phyloP scores from a whole-genome alignment of 1,140 invertebrate genomes.

The Drosophila baimaii region DNA sequence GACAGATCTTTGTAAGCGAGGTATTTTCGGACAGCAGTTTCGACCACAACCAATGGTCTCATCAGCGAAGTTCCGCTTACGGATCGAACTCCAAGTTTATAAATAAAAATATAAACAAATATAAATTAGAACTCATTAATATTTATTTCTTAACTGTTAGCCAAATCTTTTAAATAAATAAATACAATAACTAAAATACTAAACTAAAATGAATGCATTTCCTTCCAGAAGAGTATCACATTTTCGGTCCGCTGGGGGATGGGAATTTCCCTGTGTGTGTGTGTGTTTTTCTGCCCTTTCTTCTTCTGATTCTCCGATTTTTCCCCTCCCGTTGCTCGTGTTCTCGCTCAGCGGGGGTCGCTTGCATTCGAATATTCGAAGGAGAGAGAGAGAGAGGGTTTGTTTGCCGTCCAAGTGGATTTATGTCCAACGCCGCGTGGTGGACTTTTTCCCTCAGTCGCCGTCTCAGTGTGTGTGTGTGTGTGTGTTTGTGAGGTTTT shows the following conservation, averaged over 20 bases:
- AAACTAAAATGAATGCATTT: not conserved
- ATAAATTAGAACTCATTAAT: too few relatives aligned
- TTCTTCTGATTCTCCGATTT: not conserved
- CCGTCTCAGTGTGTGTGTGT: not conserved
- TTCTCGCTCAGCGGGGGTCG: conserved; percentile 39
- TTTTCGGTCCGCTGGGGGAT: not conserved
- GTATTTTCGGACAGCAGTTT: too few relatives aligned
- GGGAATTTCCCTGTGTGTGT: not conserved
- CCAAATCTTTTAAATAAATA: too few relatives aligned
- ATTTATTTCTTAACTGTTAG: too few relatives aligned
- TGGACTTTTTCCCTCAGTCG: conserved; percentile 4
- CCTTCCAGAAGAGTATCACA: not conserved
- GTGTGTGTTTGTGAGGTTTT: not conserved
- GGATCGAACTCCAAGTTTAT: too few relatives aligned
- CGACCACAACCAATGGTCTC: too few relatives aligned
- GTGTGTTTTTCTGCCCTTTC: conserved; percentile 11
- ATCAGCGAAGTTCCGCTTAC: too few relatives aligned
- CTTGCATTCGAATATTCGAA: conserved; percentile 18
- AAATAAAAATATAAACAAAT: too few relatives aligned
- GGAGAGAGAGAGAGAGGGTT: conserved; percentile 20
- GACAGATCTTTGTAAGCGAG: too few relatives aligned
- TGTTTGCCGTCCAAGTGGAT: conserved; percentile 41
- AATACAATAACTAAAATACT: too few relatives aligned
- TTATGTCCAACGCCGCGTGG: conserved; percentile 13
- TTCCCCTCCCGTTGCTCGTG: conserved; percentile 1